Percentiles rank a stretch among this genome's conserved stretches.
Conservation (phyloP, 2,888 invertebrate species). For the Pristionchus entomophagus region DNA sequence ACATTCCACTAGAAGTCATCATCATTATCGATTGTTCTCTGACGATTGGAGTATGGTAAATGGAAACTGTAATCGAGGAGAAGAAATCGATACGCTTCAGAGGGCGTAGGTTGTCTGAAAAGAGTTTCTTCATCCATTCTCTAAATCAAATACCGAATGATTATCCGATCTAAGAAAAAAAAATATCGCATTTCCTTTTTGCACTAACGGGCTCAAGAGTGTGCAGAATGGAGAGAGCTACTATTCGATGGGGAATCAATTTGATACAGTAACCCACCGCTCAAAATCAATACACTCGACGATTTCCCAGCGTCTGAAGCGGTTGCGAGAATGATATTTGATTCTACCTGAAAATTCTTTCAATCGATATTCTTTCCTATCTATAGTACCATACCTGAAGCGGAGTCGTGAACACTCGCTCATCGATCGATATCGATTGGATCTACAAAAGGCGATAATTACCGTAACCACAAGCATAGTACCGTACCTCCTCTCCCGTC, state of each 20-base stretch:
- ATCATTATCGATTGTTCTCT: not conserved
- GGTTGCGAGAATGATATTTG: not conserved
- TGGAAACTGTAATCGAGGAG: not conserved
- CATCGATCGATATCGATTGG: not conserved
- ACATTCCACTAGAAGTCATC: not conserved
- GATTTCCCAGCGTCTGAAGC: not conserved
- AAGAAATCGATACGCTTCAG: slow-evolving; percentile 1
- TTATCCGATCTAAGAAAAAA: too few relatives aligned
- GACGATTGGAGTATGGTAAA: not conserved
- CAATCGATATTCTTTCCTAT: not conserved
- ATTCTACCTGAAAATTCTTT: not conserved
- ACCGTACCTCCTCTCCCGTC: not conserved
- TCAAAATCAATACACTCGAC: not conserved
- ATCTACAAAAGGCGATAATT: not conserved
- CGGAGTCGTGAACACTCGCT: slow-evolving; percentile 12
- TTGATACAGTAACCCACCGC: not conserved
- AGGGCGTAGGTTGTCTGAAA: not conserved
- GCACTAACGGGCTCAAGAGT: too few relatives aligned
- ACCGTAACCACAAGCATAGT: not conserved
- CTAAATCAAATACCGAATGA: too few relatives aligned
- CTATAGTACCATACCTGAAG: not conserved
- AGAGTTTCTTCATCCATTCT: too few relatives aligned
- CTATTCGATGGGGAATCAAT: too few relatives aligned
- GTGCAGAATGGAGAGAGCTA: too few relatives aligned
- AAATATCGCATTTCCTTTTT: too few relatives aligned